phyloP scores from a whole-genome alignment of 1,140 invertebrate species.

The Nasonia vitripennis region DNA sequence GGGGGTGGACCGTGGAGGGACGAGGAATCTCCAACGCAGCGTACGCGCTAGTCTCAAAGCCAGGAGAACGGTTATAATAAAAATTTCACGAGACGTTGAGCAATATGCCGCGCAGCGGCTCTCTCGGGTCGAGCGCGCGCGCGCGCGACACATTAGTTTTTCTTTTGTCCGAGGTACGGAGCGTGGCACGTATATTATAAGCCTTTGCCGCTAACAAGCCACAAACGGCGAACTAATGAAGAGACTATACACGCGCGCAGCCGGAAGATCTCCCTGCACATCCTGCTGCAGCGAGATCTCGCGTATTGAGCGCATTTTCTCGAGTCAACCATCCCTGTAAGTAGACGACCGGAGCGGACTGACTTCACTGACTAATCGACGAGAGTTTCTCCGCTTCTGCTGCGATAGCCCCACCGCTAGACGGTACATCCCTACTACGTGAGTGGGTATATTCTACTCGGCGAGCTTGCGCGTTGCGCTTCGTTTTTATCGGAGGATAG shows the following conservation, averaged over 20 bases:
- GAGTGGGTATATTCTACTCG: no score
- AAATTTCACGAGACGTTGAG: conserved; percentile 45
- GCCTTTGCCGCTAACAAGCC: conserved; percentile 47
- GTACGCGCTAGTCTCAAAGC: background rate
- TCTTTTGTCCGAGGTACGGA: conserved; percentile 27
- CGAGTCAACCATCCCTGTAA: background rate
- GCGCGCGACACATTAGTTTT: conserved; percentile 40
- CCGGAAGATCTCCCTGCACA: background rate
- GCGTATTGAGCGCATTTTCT: background rate
- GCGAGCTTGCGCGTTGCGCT: no score
- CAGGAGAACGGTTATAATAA: conserved; percentile 44
- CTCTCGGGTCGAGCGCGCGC: background rate
- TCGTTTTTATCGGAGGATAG: no score
- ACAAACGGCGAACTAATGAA: conserved; percentile 36
- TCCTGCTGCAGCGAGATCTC: no score
- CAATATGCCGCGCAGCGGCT: conserved; percentile 4
- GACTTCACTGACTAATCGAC: no score
- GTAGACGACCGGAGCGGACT: no score
- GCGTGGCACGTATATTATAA: background rate
- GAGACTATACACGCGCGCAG: conserved; percentile 10
- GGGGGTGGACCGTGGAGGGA: background rate
- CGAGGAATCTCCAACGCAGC: background rate
- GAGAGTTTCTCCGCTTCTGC: no score
- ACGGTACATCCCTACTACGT: no score
- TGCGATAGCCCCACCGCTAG: no score